Percentiles rank a stretch among this genome's conserved stretches.
Conservation (phyloP, 1,140 invertebrate species). For the Achatina immaculata region DNA sequence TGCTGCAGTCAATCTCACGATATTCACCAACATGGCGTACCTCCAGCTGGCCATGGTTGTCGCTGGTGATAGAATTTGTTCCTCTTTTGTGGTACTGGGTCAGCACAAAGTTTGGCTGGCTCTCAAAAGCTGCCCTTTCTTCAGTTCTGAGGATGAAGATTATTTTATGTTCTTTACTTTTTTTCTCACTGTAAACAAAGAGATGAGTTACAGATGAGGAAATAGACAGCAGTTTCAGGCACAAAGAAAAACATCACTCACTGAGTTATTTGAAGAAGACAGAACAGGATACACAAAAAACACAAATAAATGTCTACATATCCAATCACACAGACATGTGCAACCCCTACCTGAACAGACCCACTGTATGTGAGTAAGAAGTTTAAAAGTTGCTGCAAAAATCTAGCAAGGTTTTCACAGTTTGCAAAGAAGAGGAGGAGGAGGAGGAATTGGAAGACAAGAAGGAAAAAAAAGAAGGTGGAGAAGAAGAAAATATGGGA, state of each 20-base stretch:
- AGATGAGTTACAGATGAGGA: background rate
- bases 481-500: too few relatives aligned
- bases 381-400: too few relatives aligned
- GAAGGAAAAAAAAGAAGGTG: too few relatives aligned
- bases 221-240: background rate
- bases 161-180: background rate
- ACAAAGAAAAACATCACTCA: background rate
- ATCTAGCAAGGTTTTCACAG: too few relatives aligned
- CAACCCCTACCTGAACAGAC: too few relatives aligned
- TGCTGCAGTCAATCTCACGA: conserved; percentile 89
- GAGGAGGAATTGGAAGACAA: too few relatives aligned
- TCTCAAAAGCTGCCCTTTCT: background rate
- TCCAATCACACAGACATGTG: too few relatives aligned
- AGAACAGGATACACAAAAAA: too few relatives aligned
- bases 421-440: too few relatives aligned
- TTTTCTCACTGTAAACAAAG: background rate
- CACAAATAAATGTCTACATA: too few relatives aligned
- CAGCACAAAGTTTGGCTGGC: conserved; percentile 5
- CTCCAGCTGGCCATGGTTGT: background rate
- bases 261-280: background rate
- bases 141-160: background rate
- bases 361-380: too few relatives aligned
- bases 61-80: conserved; percentile 22
- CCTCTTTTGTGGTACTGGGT: conserved; percentile 34
- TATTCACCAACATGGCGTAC: conserved; percentile 51